Conservation (phyloP, 2,888 invertebrate genomes). For the Helobdella robusta region DNA sequence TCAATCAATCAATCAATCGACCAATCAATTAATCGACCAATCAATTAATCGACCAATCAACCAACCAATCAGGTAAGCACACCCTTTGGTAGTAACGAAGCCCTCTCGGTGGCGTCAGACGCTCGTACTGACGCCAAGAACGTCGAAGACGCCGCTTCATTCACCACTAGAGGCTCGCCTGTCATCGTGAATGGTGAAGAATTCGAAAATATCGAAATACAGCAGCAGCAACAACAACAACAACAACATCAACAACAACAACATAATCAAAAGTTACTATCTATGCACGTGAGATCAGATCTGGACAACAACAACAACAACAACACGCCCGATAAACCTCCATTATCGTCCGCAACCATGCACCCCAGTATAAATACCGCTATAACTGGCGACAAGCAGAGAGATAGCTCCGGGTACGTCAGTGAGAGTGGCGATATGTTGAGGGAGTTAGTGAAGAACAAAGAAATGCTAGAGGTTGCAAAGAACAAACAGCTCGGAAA, state of each 20-base stretch:
- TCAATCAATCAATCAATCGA: too few relatives aligned
- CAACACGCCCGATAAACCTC: neutral
- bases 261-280: too few relatives aligned
- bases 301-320: constrained; percentile 4
- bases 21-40: too few relatives aligned
- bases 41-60: too few relatives aligned
- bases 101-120: constrained; percentile 39
- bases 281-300: neutral
- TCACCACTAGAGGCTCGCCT: constrained; percentile 42
- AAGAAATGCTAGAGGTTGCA: constrained; percentile 69
- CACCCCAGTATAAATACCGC: neutral
- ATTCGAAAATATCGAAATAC: constrained; percentile 46
- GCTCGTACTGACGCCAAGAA: constrained; percentile 33
- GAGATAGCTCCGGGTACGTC: constrained; percentile 35
- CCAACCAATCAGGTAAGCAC: constrained; percentile 46
- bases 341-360: too few relatives aligned
- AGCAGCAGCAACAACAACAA: neutral
- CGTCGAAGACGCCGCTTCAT: constrained; percentile 7
- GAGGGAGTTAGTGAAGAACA: constrained; percentile 83
- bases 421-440: constrained; percentile 73
- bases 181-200: constrained; percentile 49
- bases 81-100: constrained; percentile 48
- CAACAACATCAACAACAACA: too few relatives aligned
- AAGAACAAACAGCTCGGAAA: constrained; percentile 50
- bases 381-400: constrained; percentile 3